phyloP scores from a whole-genome alignment of 2,113 vertebrate genomes.

The Mustelus asterias region DNA sequence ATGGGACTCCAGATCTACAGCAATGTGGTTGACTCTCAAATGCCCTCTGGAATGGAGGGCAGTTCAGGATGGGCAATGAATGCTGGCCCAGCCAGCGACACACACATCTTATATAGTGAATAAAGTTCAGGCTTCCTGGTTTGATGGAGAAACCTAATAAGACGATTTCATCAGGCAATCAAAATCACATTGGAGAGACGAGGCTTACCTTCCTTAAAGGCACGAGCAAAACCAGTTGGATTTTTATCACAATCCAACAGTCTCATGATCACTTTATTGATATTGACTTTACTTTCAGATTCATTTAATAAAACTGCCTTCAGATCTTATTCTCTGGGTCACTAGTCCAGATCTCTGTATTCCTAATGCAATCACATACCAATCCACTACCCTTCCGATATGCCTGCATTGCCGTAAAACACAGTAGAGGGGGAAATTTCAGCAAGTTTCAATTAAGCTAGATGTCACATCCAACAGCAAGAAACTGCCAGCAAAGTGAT shows the following conservation, averaged over 20 bases:
- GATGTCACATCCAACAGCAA: neutral
- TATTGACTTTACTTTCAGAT: neutral
- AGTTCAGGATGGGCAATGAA: too few species aligned
- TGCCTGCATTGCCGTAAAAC: neutral
- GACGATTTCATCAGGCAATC: neutral
- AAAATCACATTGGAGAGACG: neutral
- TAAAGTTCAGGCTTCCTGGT: neutral
- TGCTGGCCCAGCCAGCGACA: too few species aligned
- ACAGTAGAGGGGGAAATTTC: neutral
- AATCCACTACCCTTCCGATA: neutral
- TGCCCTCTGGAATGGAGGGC: too few species aligned
- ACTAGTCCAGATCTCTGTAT: neutral
- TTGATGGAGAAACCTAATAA: neutral
- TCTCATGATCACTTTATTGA: too few species aligned
- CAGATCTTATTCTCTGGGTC: too few species aligned
- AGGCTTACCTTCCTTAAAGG: neutral
- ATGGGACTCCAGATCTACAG: too few species aligned
- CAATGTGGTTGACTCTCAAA: too few species aligned
- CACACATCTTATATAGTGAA: too few species aligned
- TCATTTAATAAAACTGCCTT: neutral
- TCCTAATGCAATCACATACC: neutral
- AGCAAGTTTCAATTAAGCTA: neutral
- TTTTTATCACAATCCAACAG: neutral
- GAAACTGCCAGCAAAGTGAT: neutral
- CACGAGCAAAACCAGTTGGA: neutral